Conservation (phyloP, 2,797 vertebrate genomes). For the Darevskia mixta region DNA sequence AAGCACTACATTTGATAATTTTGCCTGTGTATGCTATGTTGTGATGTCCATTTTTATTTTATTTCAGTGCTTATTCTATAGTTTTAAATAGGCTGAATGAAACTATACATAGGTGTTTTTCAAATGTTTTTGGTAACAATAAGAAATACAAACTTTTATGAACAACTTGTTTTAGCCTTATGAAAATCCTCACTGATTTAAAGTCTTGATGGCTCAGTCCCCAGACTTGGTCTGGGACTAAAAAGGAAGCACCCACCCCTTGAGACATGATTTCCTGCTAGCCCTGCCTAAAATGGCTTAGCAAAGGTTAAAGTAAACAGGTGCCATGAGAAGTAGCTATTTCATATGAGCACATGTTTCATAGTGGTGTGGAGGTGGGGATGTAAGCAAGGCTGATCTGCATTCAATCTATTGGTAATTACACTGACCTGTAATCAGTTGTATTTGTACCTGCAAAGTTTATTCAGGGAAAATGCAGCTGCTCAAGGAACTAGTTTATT, state of each 20-base stretch:
- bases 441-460: neutral
- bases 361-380: neutral
- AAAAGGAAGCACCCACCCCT: too few relatives aligned
- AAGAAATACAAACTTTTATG: neutral
- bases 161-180: neutral
- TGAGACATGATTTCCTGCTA: too few relatives aligned
- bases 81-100: neutral
- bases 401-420: conserved; percentile 18
- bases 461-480: conserved; percentile 30
- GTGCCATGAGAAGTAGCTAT: neutral
- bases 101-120: neutral
- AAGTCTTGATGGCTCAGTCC: neutral
- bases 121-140: neutral
- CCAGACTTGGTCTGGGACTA: too few relatives aligned
- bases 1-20: neutral
- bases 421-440: neutral
- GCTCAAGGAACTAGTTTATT: conserved; percentile 15
- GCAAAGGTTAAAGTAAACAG: conserved; percentile 1
- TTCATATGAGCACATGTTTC: conserved; percentile 31
- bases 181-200: neutral
- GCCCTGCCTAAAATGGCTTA: conserved; percentile 10
- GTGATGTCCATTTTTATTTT: neutral
- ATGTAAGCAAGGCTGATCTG: conserved; percentile 1
- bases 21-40: neutral
- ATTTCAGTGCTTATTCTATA: neutral